Percentiles rank a stretch among this genome's conserved stretches.
These are phyloP conservation scores for Caenorhabditis sp. DNA, from an alignment of 2,888 invertebrate genomes.

Conservation along the genomic window DNA sequence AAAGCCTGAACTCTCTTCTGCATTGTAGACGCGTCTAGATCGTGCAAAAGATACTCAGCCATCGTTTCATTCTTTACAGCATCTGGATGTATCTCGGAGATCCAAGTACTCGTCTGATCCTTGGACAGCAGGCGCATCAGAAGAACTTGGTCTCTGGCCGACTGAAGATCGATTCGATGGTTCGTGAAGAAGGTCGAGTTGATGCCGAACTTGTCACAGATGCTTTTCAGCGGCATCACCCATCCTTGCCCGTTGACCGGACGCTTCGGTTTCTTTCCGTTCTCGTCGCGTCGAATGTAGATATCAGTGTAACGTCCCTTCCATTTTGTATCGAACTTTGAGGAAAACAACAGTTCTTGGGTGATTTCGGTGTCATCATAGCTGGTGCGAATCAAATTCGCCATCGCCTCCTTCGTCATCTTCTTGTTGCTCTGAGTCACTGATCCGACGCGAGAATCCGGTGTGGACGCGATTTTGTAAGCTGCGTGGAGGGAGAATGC, in stretches of 20 bases:
- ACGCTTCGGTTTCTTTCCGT: slow-evolving; percentile 63
- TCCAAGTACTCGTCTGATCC: slow-evolving; percentile 63
- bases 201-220: slow-evolving; percentile 70
- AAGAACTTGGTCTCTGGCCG: slow-evolving; percentile 67
- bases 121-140: slow-evolving; percentile 54
- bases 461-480: slow-evolving; percentile 54
- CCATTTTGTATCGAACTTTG: slow-evolving; percentile 74
- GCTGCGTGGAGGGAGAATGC: slow-evolving; percentile 67
- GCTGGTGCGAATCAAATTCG: slow-evolving; percentile 64
- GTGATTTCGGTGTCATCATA: slow-evolving; percentile 65
- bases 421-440: slow-evolving; percentile 43
- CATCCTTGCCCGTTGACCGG: slow-evolving; percentile 73
- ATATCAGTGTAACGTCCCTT: slow-evolving; percentile 70
- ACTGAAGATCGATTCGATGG: slow-evolving; percentile 66
- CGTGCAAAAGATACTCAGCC: slow-evolving; percentile 53
- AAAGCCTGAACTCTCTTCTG: slow-evolving; percentile 71
- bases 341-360: slow-evolving; percentile 70
- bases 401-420: slow-evolving; percentile 68
- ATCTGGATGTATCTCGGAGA: slow-evolving; percentile 62
- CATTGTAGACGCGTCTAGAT: slow-evolving; percentile 73
- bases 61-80: slow-evolving; percentile 66
- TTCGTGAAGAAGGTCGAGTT: slow-evolving; percentile 70
- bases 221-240: slow-evolving; percentile 72
- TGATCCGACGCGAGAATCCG: slow-evolving; percentile 34
- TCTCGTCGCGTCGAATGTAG: slow-evolving; percentile 60